These are phyloP conservation scores for Brachymystax lenok DNA, from an alignment of 2,797 vertebrate species.

Conservation along the genomic window DNA sequence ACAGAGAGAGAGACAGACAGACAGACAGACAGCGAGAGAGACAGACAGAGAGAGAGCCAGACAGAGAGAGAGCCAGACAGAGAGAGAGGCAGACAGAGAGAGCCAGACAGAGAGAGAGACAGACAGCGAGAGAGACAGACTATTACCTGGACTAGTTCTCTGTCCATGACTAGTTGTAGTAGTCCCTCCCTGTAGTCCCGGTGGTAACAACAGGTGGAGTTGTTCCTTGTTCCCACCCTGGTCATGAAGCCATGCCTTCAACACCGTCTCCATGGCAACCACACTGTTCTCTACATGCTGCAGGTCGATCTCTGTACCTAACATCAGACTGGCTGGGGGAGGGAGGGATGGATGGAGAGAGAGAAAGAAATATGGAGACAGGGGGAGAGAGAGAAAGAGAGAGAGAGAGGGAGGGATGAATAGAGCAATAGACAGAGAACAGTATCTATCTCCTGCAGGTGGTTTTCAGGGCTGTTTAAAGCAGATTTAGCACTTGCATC, in stretches of 20 bases:
- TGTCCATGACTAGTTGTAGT: slow-evolving; percentile 3
- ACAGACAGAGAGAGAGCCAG: no score
- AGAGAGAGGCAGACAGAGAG: no score
- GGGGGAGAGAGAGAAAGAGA: neutral
- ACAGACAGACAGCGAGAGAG: no score
- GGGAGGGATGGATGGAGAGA: slow-evolving; percentile 22
- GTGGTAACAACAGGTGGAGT: slow-evolving; percentile 86
- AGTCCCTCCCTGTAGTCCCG: slow-evolving; percentile 18
- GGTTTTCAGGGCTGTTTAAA: neutral
- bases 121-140: no score
- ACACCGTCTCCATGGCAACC: slow-evolving; percentile 82
- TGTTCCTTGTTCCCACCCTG: slow-evolving; percentile 84
- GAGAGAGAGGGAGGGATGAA: no score
- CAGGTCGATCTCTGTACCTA: slow-evolving; percentile 84
- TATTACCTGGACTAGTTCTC: slow-evolving; percentile 49
- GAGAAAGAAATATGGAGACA: neutral
- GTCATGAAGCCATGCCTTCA: slow-evolving; percentile 92
- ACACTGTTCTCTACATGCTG: slow-evolving; percentile 81
- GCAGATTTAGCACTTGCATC: neutral
- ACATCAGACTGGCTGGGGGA: slow-evolving; percentile 71
- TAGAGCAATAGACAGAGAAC: no score
- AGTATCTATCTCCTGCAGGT: neutral
- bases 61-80: no score
- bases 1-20: no score
- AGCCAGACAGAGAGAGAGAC: no score